phyloP scores from a whole-genome alignment of 2,888 invertebrate species.

The Drosophila rellima region DNA sequence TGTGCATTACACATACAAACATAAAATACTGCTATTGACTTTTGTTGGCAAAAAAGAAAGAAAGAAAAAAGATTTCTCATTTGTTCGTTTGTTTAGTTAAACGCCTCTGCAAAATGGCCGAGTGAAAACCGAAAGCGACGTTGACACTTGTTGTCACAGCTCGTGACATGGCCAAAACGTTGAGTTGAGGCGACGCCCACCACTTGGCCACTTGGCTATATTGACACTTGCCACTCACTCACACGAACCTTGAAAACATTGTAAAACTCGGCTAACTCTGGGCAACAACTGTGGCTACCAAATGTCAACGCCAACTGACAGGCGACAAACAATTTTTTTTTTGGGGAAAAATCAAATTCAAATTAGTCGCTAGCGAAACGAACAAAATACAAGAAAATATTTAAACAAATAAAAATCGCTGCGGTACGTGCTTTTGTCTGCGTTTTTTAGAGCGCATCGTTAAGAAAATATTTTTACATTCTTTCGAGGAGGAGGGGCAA shows the following conservation, averaged over 20 bases:
- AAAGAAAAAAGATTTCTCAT: background rate
- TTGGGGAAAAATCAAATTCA: slow-evolving; percentile 66
- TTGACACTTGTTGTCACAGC: slow-evolving; percentile 78
- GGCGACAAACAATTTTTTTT: slow-evolving; percentile 60
- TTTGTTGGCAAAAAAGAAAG: slow-evolving; percentile 49
- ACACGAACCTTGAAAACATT: slow-evolving; percentile 74
- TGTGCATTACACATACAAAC: slow-evolving; percentile 5
- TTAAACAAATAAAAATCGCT: slow-evolving; percentile 81
- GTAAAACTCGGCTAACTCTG: slow-evolving; percentile 46
- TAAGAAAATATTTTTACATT: slow-evolving; percentile 78
- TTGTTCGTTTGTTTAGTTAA: slow-evolving; percentile 52
- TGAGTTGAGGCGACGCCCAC: slow-evolving; percentile 65
- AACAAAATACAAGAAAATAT: slow-evolving; percentile 62
- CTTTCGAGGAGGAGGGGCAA: slow-evolving; percentile 6
- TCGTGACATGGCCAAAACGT: slow-evolving; percentile 67
- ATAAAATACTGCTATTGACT: slow-evolving; percentile 58
- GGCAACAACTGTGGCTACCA: slow-evolving; percentile 72
- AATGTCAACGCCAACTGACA: slow-evolving; percentile 76
- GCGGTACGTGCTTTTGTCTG: slow-evolving; percentile 75
- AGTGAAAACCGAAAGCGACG: slow-evolving; percentile 39
- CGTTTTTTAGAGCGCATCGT: slow-evolving; percentile 80
- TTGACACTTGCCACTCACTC: slow-evolving; percentile 36
- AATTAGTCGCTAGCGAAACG: slow-evolving; percentile 65
- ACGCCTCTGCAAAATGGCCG: slow-evolving; percentile 65
- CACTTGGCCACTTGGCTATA: slow-evolving; percentile 40